Percentiles rank a stretch among this genome's conserved stretches.
Conservation (phyloP, 2,797 vertebrate genomes). For the Cynopterus sphinx region DNA sequence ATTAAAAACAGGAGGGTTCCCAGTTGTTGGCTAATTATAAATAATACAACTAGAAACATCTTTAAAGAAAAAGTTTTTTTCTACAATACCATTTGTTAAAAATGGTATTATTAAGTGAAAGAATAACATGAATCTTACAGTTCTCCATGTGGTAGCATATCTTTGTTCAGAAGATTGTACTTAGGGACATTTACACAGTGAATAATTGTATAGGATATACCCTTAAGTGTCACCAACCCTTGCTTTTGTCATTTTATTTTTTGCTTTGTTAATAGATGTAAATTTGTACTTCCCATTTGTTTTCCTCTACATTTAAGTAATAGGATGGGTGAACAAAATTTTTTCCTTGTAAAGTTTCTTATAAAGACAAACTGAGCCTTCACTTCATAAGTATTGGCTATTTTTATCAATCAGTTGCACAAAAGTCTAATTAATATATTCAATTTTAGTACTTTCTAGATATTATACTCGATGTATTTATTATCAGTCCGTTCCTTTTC, state of each 20-base stretch:
- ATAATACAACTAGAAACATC: not conserved
- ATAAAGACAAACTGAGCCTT: not conserved
- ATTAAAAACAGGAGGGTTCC: not conserved
- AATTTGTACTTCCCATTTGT: not conserved
- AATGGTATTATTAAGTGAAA: not conserved
- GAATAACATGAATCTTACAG: not conserved
- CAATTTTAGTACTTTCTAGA: not conserved
- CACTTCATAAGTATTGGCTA: not conserved
- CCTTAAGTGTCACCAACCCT: not conserved
- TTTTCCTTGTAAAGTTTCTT: not conserved
- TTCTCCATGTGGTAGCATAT: not conserved
- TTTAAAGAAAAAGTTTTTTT: not conserved
- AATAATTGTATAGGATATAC: not conserved
- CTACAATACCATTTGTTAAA: not conserved
- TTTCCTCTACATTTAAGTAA: not conserved
- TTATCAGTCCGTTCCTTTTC: not conserved
- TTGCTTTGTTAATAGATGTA: not conserved
- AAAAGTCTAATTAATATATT: not conserved
- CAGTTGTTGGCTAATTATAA: not conserved
- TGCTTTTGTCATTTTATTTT: not conserved
- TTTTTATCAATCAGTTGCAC: not conserved
- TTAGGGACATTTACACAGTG: not conserved
- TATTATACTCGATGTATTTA: not conserved
- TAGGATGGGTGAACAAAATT: not conserved
- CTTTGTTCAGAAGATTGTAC: not conserved